Base-by-base conservation (phyloP, 2,113 vertebrate species). In the Pachycephala philippinensis region DNA sequence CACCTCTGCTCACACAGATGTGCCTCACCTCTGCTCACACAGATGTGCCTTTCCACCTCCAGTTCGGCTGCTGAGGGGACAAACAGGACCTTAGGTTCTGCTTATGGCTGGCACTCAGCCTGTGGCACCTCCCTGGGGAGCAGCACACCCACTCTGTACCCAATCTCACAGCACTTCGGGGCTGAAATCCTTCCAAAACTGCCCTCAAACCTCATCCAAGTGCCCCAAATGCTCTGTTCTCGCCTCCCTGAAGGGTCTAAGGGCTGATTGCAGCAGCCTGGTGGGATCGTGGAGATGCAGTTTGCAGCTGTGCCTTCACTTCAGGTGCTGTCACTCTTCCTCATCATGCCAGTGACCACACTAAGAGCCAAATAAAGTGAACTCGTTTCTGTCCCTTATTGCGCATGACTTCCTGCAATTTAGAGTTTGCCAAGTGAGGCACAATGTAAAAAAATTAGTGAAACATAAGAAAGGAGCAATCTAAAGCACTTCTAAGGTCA, bases 71-170 rank as follows among this genome's bases (percentile, higher is more conserved):
- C 1, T 10, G 40, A n/a, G 70, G 21, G 23, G 31, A 45, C 66
- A 59, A 59, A 83, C 18, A 7, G 0, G 1, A 15, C 8, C 33
- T 42, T 6, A 1, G 31, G 31, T 26, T 44, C 56, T 40, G 5
- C 39, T 16, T 9, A 14, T 50, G 68, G 44, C 54, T 61, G 60
- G 21, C 26, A 2, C 49, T 60, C 20, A 16, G 33, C 49, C 69
- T 0, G 1, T 10, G 53, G 47, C 39, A 27, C 6, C n/a, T 42
- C 42, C 31, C 7, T 1, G 3, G 45, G 56, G 37, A 44, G 53
- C 1, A 0, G 4, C 6, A 2, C 1, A 2, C 33, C 18, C 3
- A 0, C 39, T 27, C 53, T 7, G 2, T 18, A 15, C 42, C 40
- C 19, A 37, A 5, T 9, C 40, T 13, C 53, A 52, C 52, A 19